Evolutionary conservation across 2,797 vertebrate species (phyloP).

Genomic region (Sebastes umbrosus): DNA sequence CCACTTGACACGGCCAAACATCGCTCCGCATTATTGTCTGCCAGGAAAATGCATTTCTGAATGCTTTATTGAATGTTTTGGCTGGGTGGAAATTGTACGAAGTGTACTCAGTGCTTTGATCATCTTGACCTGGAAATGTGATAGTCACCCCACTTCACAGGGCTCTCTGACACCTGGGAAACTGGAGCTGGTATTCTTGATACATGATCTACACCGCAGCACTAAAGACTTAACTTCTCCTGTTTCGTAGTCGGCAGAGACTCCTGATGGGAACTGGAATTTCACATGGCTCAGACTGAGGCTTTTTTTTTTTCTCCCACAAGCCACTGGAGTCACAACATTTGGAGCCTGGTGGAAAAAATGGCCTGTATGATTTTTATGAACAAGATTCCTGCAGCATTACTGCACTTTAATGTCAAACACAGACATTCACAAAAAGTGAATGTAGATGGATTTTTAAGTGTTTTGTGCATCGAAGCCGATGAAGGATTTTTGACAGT

Average conservation of each 20-base stretch:
- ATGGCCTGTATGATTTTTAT: constrained; percentile 53
- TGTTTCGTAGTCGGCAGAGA: constrained; percentile 62
- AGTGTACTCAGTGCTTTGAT: constrained; percentile 76
- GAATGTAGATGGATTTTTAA: neutral
- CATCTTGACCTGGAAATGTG: constrained; percentile 77
- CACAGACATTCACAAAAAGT: constrained; percentile 1
- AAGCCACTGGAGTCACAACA: constrained; percentile 66
- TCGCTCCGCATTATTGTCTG: constrained; percentile 65
- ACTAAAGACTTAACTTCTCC: constrained; percentile 77
- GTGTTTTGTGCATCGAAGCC: constrained; percentile 10
- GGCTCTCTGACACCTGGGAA: constrained; percentile 77
- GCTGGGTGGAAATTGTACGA: constrained; percentile 74
- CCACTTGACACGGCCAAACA: constrained; percentile 70
- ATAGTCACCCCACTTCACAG: constrained; percentile 74
- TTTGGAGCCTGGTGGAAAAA: constrained; percentile 61
- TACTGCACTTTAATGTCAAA: constrained; percentile 27
- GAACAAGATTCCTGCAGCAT: constrained; percentile 53
- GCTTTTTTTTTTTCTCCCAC: constrained; percentile 34
- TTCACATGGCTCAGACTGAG: constrained; percentile 64
- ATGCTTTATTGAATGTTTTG: constrained; percentile 78
- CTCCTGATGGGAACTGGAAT: constrained; percentile 72
- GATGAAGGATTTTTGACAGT: constrained; percentile 5
- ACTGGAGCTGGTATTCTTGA: constrained; percentile 70
- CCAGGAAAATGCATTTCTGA: constrained; percentile 73
- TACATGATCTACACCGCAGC: constrained; percentile 65